These are phyloP conservation scores for Papilio elwesi DNA, from an alignment of 2,888 invertebrate species.

Conservation along the genomic window DNA sequence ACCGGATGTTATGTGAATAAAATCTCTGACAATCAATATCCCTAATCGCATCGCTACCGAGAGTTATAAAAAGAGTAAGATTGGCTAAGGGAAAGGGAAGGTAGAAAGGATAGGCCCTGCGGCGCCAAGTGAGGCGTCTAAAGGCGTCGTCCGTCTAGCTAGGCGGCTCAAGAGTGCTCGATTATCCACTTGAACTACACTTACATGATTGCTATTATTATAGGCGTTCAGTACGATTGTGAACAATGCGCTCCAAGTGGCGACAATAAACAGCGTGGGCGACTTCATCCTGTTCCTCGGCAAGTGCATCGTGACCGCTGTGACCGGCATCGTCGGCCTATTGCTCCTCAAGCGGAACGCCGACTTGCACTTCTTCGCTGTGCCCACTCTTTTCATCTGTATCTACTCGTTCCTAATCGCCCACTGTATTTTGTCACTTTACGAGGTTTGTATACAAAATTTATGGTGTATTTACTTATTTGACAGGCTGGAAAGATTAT, in stretches of 20 bases:
- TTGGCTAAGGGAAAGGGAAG: too few relatives aligned
- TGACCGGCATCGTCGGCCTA: conserved; percentile 91
- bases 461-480: too few relatives aligned
- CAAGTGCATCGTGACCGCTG: conserved; percentile 90
- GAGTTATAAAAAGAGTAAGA: too few relatives aligned
- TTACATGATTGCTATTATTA: conserved; percentile 33
- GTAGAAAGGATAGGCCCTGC: too few relatives aligned
- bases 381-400: conserved; percentile 93
- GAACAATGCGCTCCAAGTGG: conserved; percentile 93
- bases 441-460: conserved; percentile 88
- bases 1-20: too few relatives aligned
- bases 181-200: background rate
- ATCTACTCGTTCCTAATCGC: conserved; percentile 96
- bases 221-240: conserved; percentile 94
- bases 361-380: conserved; percentile 92
- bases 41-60: too few relatives aligned
- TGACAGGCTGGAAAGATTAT: too few relatives aligned
- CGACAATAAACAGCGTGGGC: conserved; percentile 96
- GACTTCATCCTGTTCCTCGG: conserved; percentile 96
- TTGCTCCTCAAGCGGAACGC: conserved; percentile 89
- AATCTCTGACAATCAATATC: too few relatives aligned
- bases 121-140: too few relatives aligned
- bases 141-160: too few relatives aligned
- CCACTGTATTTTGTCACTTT: conserved; percentile 95
- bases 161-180: too few relatives aligned